phyloP scores from a whole-genome alignment of 2,113 vertebrate genomes.

The Lophochroa leadbeateri region DNA sequence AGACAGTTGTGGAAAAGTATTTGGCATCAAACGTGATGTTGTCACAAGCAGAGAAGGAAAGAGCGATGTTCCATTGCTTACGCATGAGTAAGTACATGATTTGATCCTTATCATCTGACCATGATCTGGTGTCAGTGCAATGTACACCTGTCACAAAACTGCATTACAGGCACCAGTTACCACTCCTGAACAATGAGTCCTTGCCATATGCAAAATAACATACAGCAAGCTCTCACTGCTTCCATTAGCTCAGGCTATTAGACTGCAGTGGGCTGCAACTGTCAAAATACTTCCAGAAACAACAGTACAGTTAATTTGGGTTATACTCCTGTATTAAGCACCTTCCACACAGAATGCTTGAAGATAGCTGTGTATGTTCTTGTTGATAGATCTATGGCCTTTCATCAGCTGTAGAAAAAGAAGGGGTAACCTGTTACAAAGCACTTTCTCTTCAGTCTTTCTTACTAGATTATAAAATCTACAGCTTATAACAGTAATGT shows the following conservation, averaged over 20 bases:
- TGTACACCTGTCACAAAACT: neutral
- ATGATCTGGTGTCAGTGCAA: neutral
- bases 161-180: neutral
- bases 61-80: slow-evolving; percentile 74
- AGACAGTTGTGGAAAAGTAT: slow-evolving; percentile 56
- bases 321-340: neutral
- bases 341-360: neutral
- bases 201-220: neutral
- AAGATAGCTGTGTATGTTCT: neutral
- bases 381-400: neutral
- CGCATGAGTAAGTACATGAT: slow-evolving; percentile 70
- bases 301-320: neutral
- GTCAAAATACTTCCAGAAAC: neutral
- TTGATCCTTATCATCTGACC: neutral
- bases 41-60: slow-evolving; percentile 75
- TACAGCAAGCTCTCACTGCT: neutral
- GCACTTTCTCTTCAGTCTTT: neutral
- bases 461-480: neutral
- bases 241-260: neutral
- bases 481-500: neutral
- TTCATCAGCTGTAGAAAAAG: neutral
- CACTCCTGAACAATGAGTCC: neutral
- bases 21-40: slow-evolving; percentile 70
- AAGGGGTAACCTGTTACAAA: neutral
- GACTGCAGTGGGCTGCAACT: neutral